phyloP scores from a whole-genome alignment of 2,797 vertebrate genomes.

The Pangasius djambal region DNA sequence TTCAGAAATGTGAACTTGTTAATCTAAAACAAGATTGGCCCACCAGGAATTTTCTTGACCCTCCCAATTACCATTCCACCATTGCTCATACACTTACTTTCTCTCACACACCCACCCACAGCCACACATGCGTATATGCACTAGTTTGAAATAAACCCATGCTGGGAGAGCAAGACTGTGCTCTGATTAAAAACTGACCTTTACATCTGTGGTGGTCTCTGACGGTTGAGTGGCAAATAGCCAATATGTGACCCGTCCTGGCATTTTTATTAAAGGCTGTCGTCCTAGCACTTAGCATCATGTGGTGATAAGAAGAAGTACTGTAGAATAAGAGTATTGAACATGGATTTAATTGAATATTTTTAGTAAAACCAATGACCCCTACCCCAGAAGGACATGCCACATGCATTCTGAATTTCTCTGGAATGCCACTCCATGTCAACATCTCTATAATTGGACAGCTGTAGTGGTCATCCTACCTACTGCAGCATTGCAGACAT shows the following conservation, averaged over 20 bases:
- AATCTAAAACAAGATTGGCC: background rate
- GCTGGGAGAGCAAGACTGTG: constrained; percentile 7
- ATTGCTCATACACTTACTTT: background rate
- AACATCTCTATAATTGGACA: constrained; percentile 14
- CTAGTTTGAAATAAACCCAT: background rate
- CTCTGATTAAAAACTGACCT: constrained; percentile 55
- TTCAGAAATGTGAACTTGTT: background rate
- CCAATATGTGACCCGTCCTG: constrained; percentile 26
- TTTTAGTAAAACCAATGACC: background rate
- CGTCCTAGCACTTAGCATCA: background rate
- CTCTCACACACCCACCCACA: background rate
- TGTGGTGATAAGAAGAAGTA: background rate
- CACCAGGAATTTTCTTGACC: constrained; percentile 5
- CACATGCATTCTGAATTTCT: background rate
- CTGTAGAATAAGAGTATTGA: background rate
- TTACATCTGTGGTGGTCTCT: constrained; percentile 30
- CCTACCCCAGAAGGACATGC: background rate
- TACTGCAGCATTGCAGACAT: constrained; percentile 18
- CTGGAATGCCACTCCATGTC: background rate
- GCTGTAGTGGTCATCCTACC: constrained; percentile 1
- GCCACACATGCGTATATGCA: background rate
- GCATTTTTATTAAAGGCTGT: constrained; percentile 43
- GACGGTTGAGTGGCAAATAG: constrained; percentile 33
- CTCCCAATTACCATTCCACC: background rate
- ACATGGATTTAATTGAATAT: background rate